Evolutionary conservation across 2,888 invertebrate genomes (phyloP).

Genomic region (Nymphalis c-album): DNA sequence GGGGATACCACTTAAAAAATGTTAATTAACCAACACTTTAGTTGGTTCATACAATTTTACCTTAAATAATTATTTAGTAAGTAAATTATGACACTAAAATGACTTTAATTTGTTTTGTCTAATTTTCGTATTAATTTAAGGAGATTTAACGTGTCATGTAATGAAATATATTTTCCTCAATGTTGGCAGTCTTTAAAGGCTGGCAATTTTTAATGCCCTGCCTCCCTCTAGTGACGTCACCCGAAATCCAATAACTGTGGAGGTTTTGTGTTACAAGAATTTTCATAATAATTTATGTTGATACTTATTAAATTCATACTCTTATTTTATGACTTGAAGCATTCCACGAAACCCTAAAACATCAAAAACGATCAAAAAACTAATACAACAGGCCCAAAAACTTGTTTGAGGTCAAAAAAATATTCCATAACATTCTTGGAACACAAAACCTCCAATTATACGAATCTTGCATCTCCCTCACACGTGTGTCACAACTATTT

Average conservation of each 20-base stretch:
- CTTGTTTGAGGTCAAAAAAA: slow-evolving; percentile 40
- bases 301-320: slow-evolving; percentile 7
- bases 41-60: neutral
- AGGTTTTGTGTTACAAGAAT: slow-evolving; percentile 75
- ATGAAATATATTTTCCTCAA: slow-evolving; percentile 33
- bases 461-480: slow-evolving; percentile 61
- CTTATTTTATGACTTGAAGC: slow-evolving; percentile 7
- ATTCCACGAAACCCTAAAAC: neutral
- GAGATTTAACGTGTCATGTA: slow-evolving; percentile 13
- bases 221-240: slow-evolving; percentile 54
- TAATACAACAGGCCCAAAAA: slow-evolving; percentile 3
- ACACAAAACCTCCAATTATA: slow-evolving; percentile 72
- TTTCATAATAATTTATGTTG: slow-evolving; percentile 45
- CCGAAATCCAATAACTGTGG: slow-evolving; percentile 50
- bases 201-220: slow-evolving; percentile 54
- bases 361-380: slow-evolving; percentile 22
- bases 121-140: neutral
- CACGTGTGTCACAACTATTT: slow-evolving; percentile 51
- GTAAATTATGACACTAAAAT: neutral
- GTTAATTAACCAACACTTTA: slow-evolving; percentile 39
- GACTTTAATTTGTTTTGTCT: neutral
- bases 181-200: slow-evolving; percentile 41
- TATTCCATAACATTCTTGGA: slow-evolving; percentile 62
- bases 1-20: slow-evolving; percentile 46
- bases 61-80: neutral